These are phyloP conservation scores for Chascanopsetta lugubris DNA, from an alignment of 2,113 vertebrate species.

Conservation along the genomic window DNA sequence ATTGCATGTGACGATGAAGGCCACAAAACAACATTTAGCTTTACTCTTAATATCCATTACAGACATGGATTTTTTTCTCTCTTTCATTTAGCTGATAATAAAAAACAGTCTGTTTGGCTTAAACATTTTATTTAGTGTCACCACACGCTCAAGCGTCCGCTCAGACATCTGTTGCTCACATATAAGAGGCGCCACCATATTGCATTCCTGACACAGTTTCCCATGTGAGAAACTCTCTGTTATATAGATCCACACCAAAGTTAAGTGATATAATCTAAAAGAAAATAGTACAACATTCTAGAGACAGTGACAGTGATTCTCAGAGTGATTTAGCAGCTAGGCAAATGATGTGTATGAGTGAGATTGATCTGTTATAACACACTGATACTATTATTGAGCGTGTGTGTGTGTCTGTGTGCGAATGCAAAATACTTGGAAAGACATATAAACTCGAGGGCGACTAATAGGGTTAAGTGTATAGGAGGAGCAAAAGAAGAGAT, in stretches of 20 bases:
- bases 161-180: constrained; percentile 22
- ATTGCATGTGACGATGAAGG: too few relatives aligned
- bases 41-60: background rate
- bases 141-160: background rate
- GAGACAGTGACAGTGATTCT: constrained; percentile 1
- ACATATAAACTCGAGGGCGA: constrained; percentile 53
- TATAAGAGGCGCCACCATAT: background rate
- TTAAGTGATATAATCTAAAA: background rate
- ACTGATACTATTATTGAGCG: background rate
- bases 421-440: constrained; percentile 25
- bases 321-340: background rate
- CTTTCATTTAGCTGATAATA: background rate
- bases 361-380: background rate
- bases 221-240: background rate
- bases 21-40: background rate
- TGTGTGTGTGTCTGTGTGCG: constrained; percentile 1
- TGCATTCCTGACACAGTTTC: constrained; percentile 9
- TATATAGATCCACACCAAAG: background rate
- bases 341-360: background rate
- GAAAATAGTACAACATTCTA: background rate
- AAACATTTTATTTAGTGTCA: constrained; percentile 12
- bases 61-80: background rate
- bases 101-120: background rate
- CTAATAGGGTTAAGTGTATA: constrained; percentile 58
- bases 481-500: constrained; percentile 32